Base-by-base conservation (phyloP, 2,888 invertebrate genomes). In the Lissonota sp. region DNA sequence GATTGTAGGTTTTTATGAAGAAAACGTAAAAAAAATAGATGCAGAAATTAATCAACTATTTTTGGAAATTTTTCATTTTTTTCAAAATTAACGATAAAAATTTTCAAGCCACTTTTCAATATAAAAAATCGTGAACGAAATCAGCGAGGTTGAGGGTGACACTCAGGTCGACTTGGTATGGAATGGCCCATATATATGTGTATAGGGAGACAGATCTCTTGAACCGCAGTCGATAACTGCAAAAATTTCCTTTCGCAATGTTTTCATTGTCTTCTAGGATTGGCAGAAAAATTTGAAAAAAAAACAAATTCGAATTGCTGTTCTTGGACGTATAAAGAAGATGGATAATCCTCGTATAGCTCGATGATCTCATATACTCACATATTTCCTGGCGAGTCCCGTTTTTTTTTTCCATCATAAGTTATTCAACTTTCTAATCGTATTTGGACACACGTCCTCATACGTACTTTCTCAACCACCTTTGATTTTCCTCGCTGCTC, bases 381-480 rank as follows among this genome's bases (percentile, higher is more conserved):
- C 16, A 63, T 67, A 74, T 58, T n/a, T 46, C 49, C 12, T 26
- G 8, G n/a, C 37, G 37, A 2, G 39, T n/a, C 3, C 60, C 53
- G 14, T 10, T 12, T 49, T 64, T 12, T 49, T 64, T 26, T n/a
- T 6, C 51, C 5, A 8, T 12, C 16, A n/a, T n/a, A 26, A 53
- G 58, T 67, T 62, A 70, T 66, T 70, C 70, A 37, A 67, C 81
- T 81, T 81, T 81, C 81, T 67, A 81, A 78, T 75, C 64, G 66
- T 62, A 67, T 78, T 67, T 55, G 51, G 60, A 60, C 39, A 70
- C 40, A 49, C 5, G 49, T 71, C 60, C 49, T 8, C 14, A 74
- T 37, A 55, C 8, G 57, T 14, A 57, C 49, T 67, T 70, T 71
- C 62, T 60, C 51, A n/a, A n/a, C 53, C 5, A 57, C 7, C 57